Evolutionary conservation across 2,888 invertebrate genomes (phyloP), one percentile per base, ranked within the genome.

Genomic region (Andrena haemorrhoa): DNA sequence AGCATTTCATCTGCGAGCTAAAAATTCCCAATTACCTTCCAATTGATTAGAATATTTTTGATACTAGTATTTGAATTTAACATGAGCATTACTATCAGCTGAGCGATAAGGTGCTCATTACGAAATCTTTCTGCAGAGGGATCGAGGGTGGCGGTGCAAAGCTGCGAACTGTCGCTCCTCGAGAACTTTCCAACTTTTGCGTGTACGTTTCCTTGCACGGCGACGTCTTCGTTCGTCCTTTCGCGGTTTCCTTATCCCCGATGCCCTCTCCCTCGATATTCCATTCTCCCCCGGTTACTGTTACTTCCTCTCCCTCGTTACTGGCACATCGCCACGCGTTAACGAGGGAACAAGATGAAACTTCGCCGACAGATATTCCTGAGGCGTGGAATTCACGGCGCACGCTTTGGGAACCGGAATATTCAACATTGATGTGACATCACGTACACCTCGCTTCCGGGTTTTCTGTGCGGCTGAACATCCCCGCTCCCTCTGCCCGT

Each of bases 151-250:
- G 41, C 41, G 41, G 41, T 16, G 41, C 41, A 66, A 75, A 82
- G 75, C 79, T 74, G 73, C 79, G 73, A 86, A 85, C 82, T 82
- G 81, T 76, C 79, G 87, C 84, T 88, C 82, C 41, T 41, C 86
- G 75, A 75, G 74, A 86, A 89, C 84, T 87, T 61, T 74, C 83
- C 63, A 73, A 89, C 86, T 87, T 63, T 70, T 41, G 4, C 16
- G 16, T 71, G 58, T 69, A 79, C 61, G 68, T 79, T 75, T 7
- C 49, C 63, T 8, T 33, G 6, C 12, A 5, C 60, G 12, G 16
- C 63, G 20, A 49, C 56, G 16, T 35, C 51, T 53, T 35, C n/a
- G 31, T 63, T 33, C 63, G 56, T 60, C 53, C 35, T 29, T 53
- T 60, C 56, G 29, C 33, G 29, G 12, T n/a, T 71, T 82, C 68